These are phyloP conservation scores for Melanerpes formicivorus DNA, from an alignment of 2,113 vertebrate species.

Conservation along the genomic window DNA sequence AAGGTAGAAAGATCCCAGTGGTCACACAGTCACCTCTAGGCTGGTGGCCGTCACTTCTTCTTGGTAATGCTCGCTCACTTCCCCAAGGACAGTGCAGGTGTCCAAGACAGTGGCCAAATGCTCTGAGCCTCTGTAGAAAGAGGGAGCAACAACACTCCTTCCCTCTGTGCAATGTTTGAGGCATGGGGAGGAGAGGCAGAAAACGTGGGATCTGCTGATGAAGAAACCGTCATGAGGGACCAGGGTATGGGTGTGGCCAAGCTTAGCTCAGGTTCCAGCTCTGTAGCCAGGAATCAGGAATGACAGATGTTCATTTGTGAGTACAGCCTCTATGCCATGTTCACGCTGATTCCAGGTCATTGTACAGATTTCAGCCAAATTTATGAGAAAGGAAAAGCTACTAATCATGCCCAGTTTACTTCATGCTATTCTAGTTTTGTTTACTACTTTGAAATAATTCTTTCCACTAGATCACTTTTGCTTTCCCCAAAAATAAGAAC, in stretches of 20 bases:
- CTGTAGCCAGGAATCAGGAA: background rate
- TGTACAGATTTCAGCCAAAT: background rate
- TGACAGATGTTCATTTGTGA: background rate
- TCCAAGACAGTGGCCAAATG: background rate
- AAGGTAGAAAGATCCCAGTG: background rate
- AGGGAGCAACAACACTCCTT: rapidly evolving
- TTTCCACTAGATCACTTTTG: background rate
- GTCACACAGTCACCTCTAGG: background rate
- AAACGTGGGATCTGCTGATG: background rate
- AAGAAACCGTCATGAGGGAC: background rate
- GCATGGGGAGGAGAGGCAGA: background rate
- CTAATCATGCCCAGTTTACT: background rate
- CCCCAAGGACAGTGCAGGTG: background rate
- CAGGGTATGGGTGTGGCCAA: background rate
- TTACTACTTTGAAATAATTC: background rate
- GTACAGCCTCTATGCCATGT: background rate
- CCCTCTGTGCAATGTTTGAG: background rate
- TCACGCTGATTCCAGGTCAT: background rate
- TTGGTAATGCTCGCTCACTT: background rate
- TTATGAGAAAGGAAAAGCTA: background rate
- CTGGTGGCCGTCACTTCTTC: background rate
- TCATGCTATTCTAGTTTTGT: background rate
- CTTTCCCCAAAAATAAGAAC: background rate
- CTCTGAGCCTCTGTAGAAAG: background rate
- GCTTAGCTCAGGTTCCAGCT: background rate